Evolutionary conservation across 1,140 invertebrate species (phyloP), one percentile per base, ranked within the genome.

Genomic region (Temnothorax nylanderi): DNA sequence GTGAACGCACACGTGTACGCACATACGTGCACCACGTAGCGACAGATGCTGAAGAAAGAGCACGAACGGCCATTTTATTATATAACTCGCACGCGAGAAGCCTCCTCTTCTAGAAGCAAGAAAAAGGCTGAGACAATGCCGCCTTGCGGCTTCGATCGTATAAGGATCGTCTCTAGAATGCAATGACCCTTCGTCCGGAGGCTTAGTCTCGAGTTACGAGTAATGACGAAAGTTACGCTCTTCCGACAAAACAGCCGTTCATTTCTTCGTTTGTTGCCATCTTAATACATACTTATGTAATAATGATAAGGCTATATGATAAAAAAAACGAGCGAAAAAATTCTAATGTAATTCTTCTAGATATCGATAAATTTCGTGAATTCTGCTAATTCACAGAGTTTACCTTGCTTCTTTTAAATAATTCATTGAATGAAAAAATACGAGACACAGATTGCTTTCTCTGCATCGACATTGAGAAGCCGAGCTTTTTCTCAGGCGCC

Each of bases 71-170:
- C 86, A 92, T 91, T 92, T 92, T 92, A 88, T 92, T 92, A 92
- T 92, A 92, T 92, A 92, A 92, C 91, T 91, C 71, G 89, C 86
- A 80, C 82, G 87, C 87, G 62, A 87, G 49, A 65, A 65, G 64
- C 8, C 64, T 88, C 75, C 34, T 84, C 71, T 13, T 65, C n/a
- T 69, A 44, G 67, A 60, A 13, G 76, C 71, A 69, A 75, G 75
- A 92, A 92, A 92, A 92, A 91, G 54, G n/a, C 51, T 67, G 65
- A 89, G 88, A 92, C 91, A 92, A 92, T 92, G 88, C 91, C 80
- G 91, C 74, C 72, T 84, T 67, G 77, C 76, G 62, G 87, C 88
- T 92, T 85, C 82, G 71, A 89, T 87, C 91, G 65, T 91, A 92
- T 91, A 92, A 92, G 91, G 91, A 88, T 49, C 51, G 78, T 89